Base-by-base conservation (phyloP, 1,140 invertebrate genomes). In the Elymnias hypermnestra region DNA sequence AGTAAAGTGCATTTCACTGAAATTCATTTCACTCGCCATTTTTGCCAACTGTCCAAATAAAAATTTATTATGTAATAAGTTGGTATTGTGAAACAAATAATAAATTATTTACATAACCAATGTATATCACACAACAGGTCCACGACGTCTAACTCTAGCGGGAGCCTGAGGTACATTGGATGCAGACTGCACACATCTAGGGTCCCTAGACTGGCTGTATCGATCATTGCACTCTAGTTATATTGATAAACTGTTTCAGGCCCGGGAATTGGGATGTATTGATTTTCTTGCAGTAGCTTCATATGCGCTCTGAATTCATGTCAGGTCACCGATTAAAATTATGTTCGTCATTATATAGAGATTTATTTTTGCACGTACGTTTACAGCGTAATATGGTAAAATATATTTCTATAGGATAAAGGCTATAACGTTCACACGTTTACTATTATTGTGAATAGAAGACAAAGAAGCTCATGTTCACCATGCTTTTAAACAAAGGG, bases 141-240 rank as follows among this genome's bases (percentile, higher is more conserved):
- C 2, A 21, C 5, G 7, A 36, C 33, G 33, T 36, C 33, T 21
- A 9, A n/a, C 33, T 21, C 17, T 2, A 2, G 12, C 33, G 33
- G 17, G 17, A 12, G 33, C 18, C 17, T 4, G 15, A 2, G 12
- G 17, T 3, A n/a, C 37, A 17, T 5, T 40, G 36, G 36, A 26
- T 23, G 37, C 37, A 40, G 5, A 40, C 25, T 40, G 37, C 23
- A 36, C 10, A 15, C 9, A 29, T 33, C 45, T 25, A 48, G 37
- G 38, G 5, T 33, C 12, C 13, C 45, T 48, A 35, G 37, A 10
- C 29, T 39, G 45, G 45, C 45, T 48, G 14, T 48, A 48, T 48
- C 45, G 45, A 48, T 41, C 21, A 45, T 17, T 5, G 28, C 45
- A 19, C 10, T 40, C 37, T 40, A 46, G 35, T 15, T 5, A 19